phyloP scores from a whole-genome alignment of 1,140 invertebrate genomes.

The Periplaneta americana region DNA sequence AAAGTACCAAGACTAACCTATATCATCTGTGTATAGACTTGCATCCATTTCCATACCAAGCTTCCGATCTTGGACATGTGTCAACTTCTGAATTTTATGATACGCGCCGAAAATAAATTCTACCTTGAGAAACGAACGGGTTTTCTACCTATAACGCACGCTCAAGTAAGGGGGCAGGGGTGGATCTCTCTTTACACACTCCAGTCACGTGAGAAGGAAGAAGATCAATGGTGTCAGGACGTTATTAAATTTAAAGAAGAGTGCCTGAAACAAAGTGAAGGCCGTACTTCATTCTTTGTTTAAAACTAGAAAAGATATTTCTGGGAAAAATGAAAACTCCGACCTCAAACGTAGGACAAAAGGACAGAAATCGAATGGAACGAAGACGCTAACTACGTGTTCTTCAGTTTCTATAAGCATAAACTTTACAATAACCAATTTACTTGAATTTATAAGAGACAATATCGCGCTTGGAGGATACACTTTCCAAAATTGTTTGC shows the following conservation, averaged over 20 bases:
- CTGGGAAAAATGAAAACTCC: too few relatives aligned
- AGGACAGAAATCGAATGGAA: too few relatives aligned
- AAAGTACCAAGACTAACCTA: neutral
- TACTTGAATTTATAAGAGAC: too few relatives aligned
- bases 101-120: neutral
- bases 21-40: neutral
- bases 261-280: neutral
- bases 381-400: too few relatives aligned
- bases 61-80: neutral
- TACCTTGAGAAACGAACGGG: neutral
- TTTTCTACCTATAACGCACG: neutral
- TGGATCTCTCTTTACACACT: neutral
- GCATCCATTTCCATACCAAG: neutral
- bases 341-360: too few relatives aligned
- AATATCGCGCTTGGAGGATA: too few relatives aligned
- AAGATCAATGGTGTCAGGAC: neutral
- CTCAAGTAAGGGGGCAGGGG: neutral
- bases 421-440: too few relatives aligned
- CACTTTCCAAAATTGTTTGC: too few relatives aligned
- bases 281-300: neutral
- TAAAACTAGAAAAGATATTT: neutral
- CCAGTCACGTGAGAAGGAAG: neutral
- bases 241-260: neutral
- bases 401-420: too few relatives aligned
- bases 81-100: neutral